Percentiles rank a stretch among this genome's conserved stretches.
These are phyloP conservation scores for Pristionchus pacificus DNA, from an alignment of 1,140 invertebrate species.

Conservation along the genomic window DNA sequence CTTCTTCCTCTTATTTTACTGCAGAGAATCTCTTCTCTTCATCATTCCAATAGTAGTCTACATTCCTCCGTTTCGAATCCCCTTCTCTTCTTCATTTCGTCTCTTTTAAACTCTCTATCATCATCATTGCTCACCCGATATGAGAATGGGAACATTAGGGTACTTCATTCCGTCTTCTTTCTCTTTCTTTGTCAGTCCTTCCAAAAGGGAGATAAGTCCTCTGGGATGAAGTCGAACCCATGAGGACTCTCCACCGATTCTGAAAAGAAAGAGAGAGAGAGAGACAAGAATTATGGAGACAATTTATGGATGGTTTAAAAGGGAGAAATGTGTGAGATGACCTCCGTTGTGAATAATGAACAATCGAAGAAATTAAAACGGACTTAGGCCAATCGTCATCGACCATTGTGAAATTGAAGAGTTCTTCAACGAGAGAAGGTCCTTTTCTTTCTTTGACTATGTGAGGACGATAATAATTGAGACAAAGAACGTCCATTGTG, in stretches of 20 bases:
- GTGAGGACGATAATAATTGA: slow-evolving; percentile 34
- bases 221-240: slow-evolving; percentile 34
- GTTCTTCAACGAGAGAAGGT: slow-evolving; percentile 18
- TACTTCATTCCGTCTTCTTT: too few relatives aligned
- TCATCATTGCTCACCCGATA: background rate
- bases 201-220: slow-evolving; percentile 32
- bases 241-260: slow-evolving; percentile 54
- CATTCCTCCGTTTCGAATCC: too few relatives aligned
- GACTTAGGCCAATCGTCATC: slow-evolving; percentile 42
- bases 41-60: too few relatives aligned
- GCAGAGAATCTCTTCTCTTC: too few relatives aligned
- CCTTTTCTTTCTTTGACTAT: slow-evolving; percentile 1
- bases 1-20: too few relatives aligned
- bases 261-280: slow-evolving; percentile 56
- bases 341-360: too few relatives aligned
- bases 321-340: slow-evolving; percentile 47
- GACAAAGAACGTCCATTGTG: slow-evolving; percentile 32
- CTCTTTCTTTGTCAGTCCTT: slow-evolving; percentile 34
- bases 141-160: background rate
- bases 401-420: slow-evolving; percentile 13
- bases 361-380: background rate
- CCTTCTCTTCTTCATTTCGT: too few relatives aligned
- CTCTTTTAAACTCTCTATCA: too few relatives aligned
- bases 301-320: slow-evolving; percentile 53
- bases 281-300: too few relatives aligned